These are phyloP conservation scores for Neodiprion fabricii DNA, from an alignment of 1,140 invertebrate genomes.

Conservation along the genomic window DNA sequence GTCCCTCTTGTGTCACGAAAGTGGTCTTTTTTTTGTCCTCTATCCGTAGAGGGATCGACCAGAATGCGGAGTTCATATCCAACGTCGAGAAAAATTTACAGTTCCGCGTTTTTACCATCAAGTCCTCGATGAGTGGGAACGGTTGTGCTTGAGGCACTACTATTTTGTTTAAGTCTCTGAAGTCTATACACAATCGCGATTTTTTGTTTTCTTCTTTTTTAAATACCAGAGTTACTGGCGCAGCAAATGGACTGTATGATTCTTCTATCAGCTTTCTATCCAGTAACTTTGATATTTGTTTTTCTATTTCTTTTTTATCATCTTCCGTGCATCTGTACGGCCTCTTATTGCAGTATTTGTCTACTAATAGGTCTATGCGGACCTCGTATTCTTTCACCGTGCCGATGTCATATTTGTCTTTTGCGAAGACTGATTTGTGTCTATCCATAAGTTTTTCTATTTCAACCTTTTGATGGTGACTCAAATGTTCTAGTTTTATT, in stretches of 20 bases:
- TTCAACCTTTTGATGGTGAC: slow-evolving; percentile 32
- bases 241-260: slow-evolving; percentile 47
- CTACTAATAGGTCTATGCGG: slow-evolving; percentile 34
- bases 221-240: slow-evolving; percentile 43
- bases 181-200: slow-evolving; percentile 41
- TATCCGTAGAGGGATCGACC: slow-evolving; percentile 43
- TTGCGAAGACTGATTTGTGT: slow-evolving; percentile 45
- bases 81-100: slow-evolving; percentile 39
- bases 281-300: slow-evolving; percentile 45
- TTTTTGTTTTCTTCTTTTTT: slow-evolving; percentile 45
- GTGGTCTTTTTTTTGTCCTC: slow-evolving; percentile 43
- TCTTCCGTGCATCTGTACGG: slow-evolving; percentile 44
- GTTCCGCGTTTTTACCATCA: slow-evolving; percentile 23
- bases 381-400: slow-evolving; percentile 39
- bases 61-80: slow-evolving; percentile 50
- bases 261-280: slow-evolving; percentile 46
- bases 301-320: slow-evolving; percentile 49
- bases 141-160: slow-evolving; percentile 39
- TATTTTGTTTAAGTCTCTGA: slow-evolving; percentile 43
- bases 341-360: slow-evolving; percentile 44
- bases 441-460: slow-evolving; percentile 37
- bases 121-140: slow-evolving; percentile 33
- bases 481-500: slow-evolving; percentile 28
- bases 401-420: slow-evolving; percentile 48
- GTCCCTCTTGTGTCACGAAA: slow-evolving; percentile 49